Percentiles rank a stretch among this genome's conserved stretches.
Evolutionary conservation across 1,140 invertebrate genomes (phyloP).

Genomic region (Oedothorax gibbosus): DNA sequence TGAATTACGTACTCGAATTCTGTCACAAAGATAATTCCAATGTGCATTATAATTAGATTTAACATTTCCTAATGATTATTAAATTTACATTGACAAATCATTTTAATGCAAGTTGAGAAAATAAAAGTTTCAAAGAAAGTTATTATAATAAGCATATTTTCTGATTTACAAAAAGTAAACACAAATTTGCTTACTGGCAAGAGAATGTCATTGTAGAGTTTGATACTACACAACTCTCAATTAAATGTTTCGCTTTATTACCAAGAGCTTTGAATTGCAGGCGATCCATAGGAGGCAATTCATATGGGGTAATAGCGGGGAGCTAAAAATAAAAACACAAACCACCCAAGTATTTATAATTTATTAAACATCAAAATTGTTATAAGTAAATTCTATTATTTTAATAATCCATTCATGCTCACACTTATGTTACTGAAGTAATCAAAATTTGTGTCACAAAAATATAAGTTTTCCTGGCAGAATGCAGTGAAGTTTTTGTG

Average conservation of each 20-base stretch:
- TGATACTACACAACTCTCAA: neutral
- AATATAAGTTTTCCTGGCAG: conserved; percentile 24
- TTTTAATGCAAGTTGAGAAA: too few species aligned
- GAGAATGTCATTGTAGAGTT: neutral
- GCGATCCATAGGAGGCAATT: neutral
- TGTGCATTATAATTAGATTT: too few species aligned
- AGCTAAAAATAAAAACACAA: neutral
- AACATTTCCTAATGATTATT: too few species aligned
- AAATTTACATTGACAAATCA: too few species aligned
- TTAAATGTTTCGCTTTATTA: neutral
- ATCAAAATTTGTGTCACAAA: conserved; percentile 37
- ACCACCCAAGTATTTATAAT: neutral
- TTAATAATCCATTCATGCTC: neutral
- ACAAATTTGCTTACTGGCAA: conserved; percentile 12
- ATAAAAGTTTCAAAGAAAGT: too few species aligned
- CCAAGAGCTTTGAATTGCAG: neutral
- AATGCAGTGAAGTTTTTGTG: conserved; percentile 36
- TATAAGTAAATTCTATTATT: too few species aligned
- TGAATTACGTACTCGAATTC: too few species aligned
- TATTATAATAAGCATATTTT: too few species aligned
- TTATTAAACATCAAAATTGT: neutral
- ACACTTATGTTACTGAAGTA: conserved; percentile 17
- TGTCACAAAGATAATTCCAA: too few species aligned
- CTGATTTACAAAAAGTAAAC: too few species aligned
- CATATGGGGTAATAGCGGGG: neutral